Evolutionary conservation across 2,797 vertebrate genomes (phyloP).

Genomic region (Siniperca obscura): DNA sequence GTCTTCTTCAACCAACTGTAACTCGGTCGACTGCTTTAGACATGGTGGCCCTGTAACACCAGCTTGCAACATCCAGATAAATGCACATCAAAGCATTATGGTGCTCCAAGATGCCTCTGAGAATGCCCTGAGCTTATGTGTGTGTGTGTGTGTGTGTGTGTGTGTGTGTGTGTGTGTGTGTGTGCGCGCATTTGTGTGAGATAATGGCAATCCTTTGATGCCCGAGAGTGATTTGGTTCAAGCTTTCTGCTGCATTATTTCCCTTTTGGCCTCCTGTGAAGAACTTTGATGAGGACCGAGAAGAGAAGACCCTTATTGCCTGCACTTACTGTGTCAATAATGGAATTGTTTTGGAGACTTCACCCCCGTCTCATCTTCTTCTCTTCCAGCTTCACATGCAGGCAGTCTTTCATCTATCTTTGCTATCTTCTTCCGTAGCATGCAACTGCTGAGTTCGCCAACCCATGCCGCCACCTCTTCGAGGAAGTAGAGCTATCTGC

Average conservation of each 20-base stretch:
- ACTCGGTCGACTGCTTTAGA: conserved; percentile 33
- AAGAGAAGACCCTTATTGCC: conserved; percentile 85
- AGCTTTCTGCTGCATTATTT: conserved; percentile 73
- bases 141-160: conserved; percentile 50
- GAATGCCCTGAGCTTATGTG: conserved; percentile 62
- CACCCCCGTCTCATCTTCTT: conserved; percentile 79
- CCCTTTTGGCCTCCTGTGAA: conserved; percentile 69
- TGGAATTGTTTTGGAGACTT: conserved; percentile 86
- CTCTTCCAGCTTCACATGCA: conserved; percentile 82
- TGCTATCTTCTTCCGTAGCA: conserved; percentile 84
- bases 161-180: conserved; percentile 54
- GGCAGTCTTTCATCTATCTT: conserved; percentile 87
- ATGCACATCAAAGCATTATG: conserved; percentile 79
- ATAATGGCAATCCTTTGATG: conserved; percentile 85
- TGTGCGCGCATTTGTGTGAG: conserved; percentile 65
- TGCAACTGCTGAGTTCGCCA: conserved; percentile 76
- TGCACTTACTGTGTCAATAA: conserved; percentile 82
- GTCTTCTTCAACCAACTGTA: conserved; percentile 1
- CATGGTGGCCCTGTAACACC: conserved; percentile 37
- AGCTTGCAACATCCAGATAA: conserved; percentile 72
- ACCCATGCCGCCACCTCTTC: conserved; percentile 47
- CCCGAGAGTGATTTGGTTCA: conserved; percentile 72
- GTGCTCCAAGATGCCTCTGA: conserved; percentile 46
- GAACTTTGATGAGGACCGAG: conserved; percentile 83
- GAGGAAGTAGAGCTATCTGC: conserved; percentile 66